These are phyloP conservation scores for Callipepla californica DNA, from an alignment of 2,113 vertebrate genomes.

Conservation along the genomic window DNA sequence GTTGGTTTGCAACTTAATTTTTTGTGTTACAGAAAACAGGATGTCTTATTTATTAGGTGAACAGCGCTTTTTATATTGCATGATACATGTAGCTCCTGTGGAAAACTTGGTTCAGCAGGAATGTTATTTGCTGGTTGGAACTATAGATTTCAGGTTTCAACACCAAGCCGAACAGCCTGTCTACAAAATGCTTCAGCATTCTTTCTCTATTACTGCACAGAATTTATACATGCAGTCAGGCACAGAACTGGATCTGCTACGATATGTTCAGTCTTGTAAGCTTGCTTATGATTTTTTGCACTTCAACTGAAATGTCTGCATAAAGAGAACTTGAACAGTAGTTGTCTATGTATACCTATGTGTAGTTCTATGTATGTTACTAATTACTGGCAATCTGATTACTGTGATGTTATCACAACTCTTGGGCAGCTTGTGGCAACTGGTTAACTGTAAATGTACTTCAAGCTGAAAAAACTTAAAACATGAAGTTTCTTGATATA, in stretches of 20 bases:
- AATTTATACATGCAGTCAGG: not conserved
- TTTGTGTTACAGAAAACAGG: constrained; percentile 65
- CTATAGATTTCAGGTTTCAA: constrained; percentile 70
- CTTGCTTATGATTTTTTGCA: not conserved
- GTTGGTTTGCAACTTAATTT: constrained; percentile 26
- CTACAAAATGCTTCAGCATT: constrained; percentile 28
- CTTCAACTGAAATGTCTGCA: not conserved
- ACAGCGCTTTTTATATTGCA: constrained; percentile 60
- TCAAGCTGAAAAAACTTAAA: not conserved
- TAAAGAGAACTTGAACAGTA: not conserved
- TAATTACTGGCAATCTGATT: not conserved
- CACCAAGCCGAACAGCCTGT: constrained; percentile 32
- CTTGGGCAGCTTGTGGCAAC: not conserved
- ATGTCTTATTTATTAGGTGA: constrained; percentile 71
- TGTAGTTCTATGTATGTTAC: not conserved
- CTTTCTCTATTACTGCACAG: not conserved
- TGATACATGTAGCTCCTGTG: constrained; percentile 8
- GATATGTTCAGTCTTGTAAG: not conserved
- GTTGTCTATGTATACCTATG: not conserved
- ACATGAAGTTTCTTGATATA: not conserved
- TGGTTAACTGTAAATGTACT: not conserved
- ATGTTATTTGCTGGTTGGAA: constrained; percentile 53
- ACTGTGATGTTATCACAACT: not conserved
- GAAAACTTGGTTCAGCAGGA: constrained; percentile 54
- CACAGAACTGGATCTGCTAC: not conserved